Evolutionary conservation across 2,113 vertebrate species (phyloP).

Genomic region (Leucosticte australis): DNA sequence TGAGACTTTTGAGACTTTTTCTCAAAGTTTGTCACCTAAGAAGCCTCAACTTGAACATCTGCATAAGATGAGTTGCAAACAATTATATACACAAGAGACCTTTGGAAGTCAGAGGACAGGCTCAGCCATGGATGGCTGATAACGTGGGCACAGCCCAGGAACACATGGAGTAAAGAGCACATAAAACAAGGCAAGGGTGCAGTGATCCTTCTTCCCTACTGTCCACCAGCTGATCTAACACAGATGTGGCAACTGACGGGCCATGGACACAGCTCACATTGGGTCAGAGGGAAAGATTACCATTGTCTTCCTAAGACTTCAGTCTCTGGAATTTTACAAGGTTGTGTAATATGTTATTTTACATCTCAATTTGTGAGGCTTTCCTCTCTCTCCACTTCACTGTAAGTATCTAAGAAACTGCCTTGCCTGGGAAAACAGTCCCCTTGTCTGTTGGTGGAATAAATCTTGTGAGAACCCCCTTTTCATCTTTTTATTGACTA

Average conservation of each 20-base stretch:
- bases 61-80: background rate
- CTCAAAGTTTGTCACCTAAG: background rate
- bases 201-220: background rate
- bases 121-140: background rate
- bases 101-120: background rate
- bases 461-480: background rate
- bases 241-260: fast-evolving
- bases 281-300: background rate
- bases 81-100: background rate
- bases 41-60: background rate
- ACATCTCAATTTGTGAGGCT: background rate
- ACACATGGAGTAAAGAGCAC: background rate
- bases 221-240: background rate
- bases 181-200: background rate
- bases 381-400: background rate
- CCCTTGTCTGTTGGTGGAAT: background rate
- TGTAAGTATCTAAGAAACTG: background rate
- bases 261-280: background rate
- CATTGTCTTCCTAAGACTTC: background rate
- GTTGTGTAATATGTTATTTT: background rate
- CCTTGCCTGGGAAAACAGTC: background rate
- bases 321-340: background rate
- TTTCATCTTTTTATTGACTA: background rate
- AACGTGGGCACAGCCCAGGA: fast-evolving
- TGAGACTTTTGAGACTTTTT: background rate